Evolutionary conservation across 1,140 invertebrate genomes (phyloP), one percentile per base, ranked within the genome.

Genomic region (Sinella curviseta): DNA sequence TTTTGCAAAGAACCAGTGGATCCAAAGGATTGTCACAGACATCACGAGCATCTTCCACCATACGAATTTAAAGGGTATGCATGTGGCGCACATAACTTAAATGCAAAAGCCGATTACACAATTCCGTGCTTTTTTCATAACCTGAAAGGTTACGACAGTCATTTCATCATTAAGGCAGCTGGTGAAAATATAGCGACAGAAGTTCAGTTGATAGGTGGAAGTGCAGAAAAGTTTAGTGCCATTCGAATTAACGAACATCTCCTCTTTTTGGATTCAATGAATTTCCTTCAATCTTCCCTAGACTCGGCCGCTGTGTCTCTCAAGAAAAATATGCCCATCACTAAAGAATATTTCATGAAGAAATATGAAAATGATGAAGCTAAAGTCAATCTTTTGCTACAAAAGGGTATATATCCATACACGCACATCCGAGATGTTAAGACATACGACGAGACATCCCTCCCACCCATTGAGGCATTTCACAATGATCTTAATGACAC

Each of bases 61-160:
- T n/a, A n/a, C n/a, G n/a, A n/a, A n/a, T n/a, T n/a, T n/a, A n/a
- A n/a, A n/a, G n/a, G n/a, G n/a, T n/a, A n/a, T n/a, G 77, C 77
- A 73, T 67, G 73, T 54, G 17, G 74, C 2, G 16, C 1, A 14
- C 74, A 67, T 60, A 78, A 78, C 30, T 31, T 74, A 34, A 4
- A 8, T 1, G 77, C 26, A 73, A n/a, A n/a, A n/a, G n/a, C n/a
- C n/a, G n/a, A n/a, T n/a, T n/a, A n/a, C n/a, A n/a, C n/a, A n/a
- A n/a, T 60, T 30, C 77, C 77, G 1, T 26, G 73, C 26, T 78
- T 74, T 74, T 12, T 78, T 4, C 70, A 78, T 74, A 78, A 78
- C 48, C 31, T 74, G 1, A 12, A n/a, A 1, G 24, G 28, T 20
- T 78, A 74, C 30, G n/a, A n/a, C n/a, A n/a, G n/a, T n/a, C n/a